Evolutionary conservation across 2,888 invertebrate genomes (phyloP).

Genomic region (Graphium colonna): DNA sequence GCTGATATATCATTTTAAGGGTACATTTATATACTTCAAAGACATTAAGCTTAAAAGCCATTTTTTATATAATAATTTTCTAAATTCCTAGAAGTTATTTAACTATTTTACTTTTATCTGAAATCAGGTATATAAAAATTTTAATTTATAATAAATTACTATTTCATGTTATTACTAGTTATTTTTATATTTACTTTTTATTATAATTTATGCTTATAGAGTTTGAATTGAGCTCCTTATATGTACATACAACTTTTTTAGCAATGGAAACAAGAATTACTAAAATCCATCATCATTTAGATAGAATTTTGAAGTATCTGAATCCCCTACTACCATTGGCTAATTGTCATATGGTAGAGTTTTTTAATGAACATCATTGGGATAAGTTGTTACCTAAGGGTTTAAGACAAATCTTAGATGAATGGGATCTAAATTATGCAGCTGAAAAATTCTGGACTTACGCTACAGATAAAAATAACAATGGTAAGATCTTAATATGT

Average conservation of each 20-base stretch:
- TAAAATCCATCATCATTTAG: slow-evolving; percentile 57
- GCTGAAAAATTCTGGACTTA: slow-evolving; percentile 74
- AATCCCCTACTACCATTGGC: slow-evolving; percentile 81
- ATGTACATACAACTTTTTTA: too few relatives aligned
- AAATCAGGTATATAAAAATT: too few relatives aligned
- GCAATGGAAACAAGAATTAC: slow-evolving; percentile 42
- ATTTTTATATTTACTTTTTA: too few relatives aligned
- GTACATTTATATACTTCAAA: too few relatives aligned
- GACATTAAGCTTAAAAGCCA: too few relatives aligned
- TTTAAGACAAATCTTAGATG: slow-evolving; percentile 74
- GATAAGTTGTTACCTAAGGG: slow-evolving; percentile 75
- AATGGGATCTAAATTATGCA: slow-evolving; percentile 54
- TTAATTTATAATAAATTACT: too few relatives aligned
- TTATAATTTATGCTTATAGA: too few relatives aligned
- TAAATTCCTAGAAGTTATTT: too few relatives aligned
- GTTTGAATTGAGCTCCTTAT: too few relatives aligned
- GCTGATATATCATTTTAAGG: slow-evolving; percentile 81
- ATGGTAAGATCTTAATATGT: slow-evolving; percentile 23
- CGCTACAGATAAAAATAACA: slow-evolving; percentile 27
- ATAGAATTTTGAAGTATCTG: slow-evolving; percentile 77
- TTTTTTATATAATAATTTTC: too few relatives aligned
- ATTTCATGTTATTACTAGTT: too few relatives aligned
- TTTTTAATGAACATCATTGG: slow-evolving; percentile 84
- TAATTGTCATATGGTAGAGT: slow-evolving; percentile 87
- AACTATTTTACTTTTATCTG: too few relatives aligned